Evolutionary conservation across 1,140 invertebrate species (phyloP).

Genomic region (Chironomus tepperi): DNA sequence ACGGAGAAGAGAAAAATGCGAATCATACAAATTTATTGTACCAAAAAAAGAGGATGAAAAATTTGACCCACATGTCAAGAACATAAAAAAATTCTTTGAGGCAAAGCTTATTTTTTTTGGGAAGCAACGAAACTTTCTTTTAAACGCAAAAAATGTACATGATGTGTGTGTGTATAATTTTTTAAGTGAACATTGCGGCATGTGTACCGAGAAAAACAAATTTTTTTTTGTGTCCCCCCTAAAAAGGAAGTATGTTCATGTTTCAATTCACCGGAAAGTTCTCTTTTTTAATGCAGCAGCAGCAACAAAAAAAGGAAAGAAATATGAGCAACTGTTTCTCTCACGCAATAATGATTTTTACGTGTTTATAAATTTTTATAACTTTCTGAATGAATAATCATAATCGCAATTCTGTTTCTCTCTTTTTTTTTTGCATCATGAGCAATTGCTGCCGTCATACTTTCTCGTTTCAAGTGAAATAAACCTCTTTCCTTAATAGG

Average conservation of each 20-base stretch:
- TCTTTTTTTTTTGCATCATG: neutral
- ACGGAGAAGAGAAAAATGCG: neutral
- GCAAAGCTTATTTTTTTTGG: neutral
- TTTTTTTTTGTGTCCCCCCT: neutral
- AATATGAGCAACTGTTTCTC: neutral
- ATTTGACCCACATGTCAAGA: slow-evolving; percentile 7
- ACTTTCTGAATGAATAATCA: slow-evolving; percentile 11
- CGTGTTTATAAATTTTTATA: slow-evolving; percentile 21
- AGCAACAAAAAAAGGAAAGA: no score
- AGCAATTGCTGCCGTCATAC: neutral
- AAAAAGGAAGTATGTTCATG: no score
- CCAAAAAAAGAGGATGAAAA: neutral
- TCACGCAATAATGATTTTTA: slow-evolving; percentile 21
- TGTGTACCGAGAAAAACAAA: neutral
- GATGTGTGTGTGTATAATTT: neutral
- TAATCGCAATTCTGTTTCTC: neutral
- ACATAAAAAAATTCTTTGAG: neutral
- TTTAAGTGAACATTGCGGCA: slow-evolving; percentile 5
- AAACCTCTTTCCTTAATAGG: neutral
- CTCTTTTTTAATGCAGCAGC: no score
- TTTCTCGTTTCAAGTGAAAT: neutral
- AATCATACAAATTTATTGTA: neutral
- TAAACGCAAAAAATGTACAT: neutral
- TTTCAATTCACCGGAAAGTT: no score
- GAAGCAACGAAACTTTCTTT: neutral